Base-by-base conservation (phyloP, 2,113 vertebrate species). In the Tachysurus vachellii region DNA sequence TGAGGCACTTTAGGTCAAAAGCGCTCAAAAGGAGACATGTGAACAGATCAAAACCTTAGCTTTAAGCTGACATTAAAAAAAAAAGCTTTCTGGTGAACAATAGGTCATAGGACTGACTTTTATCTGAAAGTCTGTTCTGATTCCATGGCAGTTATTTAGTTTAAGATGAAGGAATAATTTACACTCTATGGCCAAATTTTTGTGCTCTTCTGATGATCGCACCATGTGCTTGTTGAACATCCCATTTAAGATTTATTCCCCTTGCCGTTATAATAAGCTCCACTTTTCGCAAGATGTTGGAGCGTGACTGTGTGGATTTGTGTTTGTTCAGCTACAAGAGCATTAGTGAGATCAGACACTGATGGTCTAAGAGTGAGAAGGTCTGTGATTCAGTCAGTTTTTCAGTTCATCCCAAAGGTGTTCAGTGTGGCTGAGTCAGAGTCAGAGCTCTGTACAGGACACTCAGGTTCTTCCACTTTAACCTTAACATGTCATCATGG, bases 1-100 rank as follows among this genome's bases (percentile, higher is more conserved):
- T 44, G 64, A 71, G 82, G 21, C 73, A 28, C 83, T 80, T 80
- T 83, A 26, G 62, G 81, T 90, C 59, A n/a, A 76, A 89, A 71
- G 64, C 64, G 70, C 77, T 91, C 59, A 79, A 80, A 84, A 8
- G 8, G 31, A 71, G 17, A 82, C 77, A 31, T 42, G 44, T 50
- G 53, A 28, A 66, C 42, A 62, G 76, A 28, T 84, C 21, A 84
- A 59, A 85, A 80, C n/a, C 12, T 50, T 76, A 14, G 14, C 12
- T 76, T 62, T 62, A 8, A 26, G 21, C 4, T 61, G 71, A 5
- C 42, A 62, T 62, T 7, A 44, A 61, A 82, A 36, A 4, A 3
- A 4, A 11, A 36, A 9, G 50, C 31, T 9, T 61, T 31, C 64
- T 62, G 68, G 28, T 77, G 7, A 77, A 77, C 75, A 54, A 17